Conservation (phyloP, 2,113 vertebrate genomes). For the Cololabis saira region DNA sequence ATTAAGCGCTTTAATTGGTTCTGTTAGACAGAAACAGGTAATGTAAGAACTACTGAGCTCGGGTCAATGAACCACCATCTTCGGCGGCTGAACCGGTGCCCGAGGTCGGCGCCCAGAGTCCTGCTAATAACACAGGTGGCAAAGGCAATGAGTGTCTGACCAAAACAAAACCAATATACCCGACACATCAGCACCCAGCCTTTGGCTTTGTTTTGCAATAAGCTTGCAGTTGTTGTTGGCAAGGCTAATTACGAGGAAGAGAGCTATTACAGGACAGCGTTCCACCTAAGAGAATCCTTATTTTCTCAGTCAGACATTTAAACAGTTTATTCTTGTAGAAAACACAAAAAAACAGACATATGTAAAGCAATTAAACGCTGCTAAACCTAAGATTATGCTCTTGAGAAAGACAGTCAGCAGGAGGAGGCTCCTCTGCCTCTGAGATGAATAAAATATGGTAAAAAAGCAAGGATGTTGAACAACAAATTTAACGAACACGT, state of each 20-base stretch:
- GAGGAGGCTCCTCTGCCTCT: conserved; percentile 56
- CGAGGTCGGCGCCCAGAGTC: conserved; percentile 56
- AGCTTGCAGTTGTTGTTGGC: conserved; percentile 59
- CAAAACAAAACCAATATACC: conserved; percentile 62
- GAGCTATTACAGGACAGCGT: conserved; percentile 60
- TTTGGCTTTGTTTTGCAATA: conserved; percentile 65
- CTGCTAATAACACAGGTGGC: conserved; percentile 47
- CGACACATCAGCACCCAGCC: conserved; percentile 56
- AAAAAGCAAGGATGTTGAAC: conserved; percentile 34
- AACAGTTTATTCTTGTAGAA: conserved; percentile 74
- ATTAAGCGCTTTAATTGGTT: conserved; percentile 69
- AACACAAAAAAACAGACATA: conserved; percentile 65
- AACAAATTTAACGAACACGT: too few species aligned
- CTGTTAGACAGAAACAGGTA: conserved; percentile 59
- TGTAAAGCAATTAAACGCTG: conserved; percentile 78
- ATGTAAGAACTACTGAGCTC: conserved; percentile 50
- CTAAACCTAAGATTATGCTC: conserved; percentile 74
- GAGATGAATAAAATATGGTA: conserved; percentile 36
- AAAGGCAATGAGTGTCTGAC: conserved; percentile 43
- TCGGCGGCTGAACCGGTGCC: conserved; percentile 34
- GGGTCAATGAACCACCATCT: conserved; percentile 45
- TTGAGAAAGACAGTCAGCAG: conserved; percentile 63
- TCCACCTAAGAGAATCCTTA: conserved; percentile 65
- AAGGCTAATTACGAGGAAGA: conserved; percentile 71
- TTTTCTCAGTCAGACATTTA: conserved; percentile 72